Evolutionary conservation across 2,797 vertebrate species (phyloP), one percentile per base, ranked within the genome.

Genomic region (Pteropus rufus): DNA sequence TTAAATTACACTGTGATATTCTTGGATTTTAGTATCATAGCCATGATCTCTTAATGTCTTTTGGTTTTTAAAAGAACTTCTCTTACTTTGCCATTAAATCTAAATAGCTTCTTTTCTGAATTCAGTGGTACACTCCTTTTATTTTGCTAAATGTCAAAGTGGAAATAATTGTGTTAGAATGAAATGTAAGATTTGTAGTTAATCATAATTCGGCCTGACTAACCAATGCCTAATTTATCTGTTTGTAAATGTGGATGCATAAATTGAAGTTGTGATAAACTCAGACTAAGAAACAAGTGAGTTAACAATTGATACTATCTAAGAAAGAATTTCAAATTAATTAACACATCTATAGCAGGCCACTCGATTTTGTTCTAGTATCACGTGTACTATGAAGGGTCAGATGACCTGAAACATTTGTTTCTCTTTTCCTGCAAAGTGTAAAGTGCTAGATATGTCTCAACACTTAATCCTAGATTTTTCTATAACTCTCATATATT

Each of bases 241-340:
- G 5, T 65, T 93, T 82, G 49, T 89, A 46, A 60, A 39, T 60
- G 73, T 81, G 62, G 29, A 34, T 95, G 16, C 31, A 81, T 36
- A 41, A 88, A 84, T 44, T 69, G n/a, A 85, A 91, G 16, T 39
- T 81, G 36, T 60, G 41, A 92, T 85, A 15, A 82, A 65, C 16
- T 44, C 26, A 24, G 16, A 86, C 52, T 4, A 10, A 65, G 5
- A 9, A 58, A 58, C 4, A 77, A 72, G 54, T 60, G 15, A 70
- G 5, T 72, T 69, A 89, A 84, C 39, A 88, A 88, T 36, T 69
- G 15, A 60, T n/a, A 29, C 3, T 73, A 64, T 56, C 24, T 75
- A 52, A 89, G 70, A 12, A 89, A 76, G 18, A 86, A 85, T 76
- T 94, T 85, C 39, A 94, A 95, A 85, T 89, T 87, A 77, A 82